These are phyloP conservation scores for Acronicta psi DNA, from an alignment of 2,888 invertebrate genomes.

Conservation along the genomic window DNA sequence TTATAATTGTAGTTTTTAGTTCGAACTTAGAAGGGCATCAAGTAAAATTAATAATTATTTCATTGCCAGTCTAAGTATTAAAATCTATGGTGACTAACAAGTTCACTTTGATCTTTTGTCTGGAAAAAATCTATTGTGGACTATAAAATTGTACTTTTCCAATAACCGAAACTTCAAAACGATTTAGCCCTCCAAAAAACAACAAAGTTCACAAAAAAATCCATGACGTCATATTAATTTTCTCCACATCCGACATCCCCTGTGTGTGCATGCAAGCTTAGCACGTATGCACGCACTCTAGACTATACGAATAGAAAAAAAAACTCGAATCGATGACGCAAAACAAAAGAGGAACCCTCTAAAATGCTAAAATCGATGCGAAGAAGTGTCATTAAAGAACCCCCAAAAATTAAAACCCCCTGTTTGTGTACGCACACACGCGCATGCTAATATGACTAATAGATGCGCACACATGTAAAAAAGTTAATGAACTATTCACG, in stretches of 20 bases:
- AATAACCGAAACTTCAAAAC: conserved; percentile 24
- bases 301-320: conserved; percentile 72
- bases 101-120: not conserved
- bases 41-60: no score
- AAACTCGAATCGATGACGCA: conserved; percentile 78
- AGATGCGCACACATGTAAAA: conserved; percentile 67
- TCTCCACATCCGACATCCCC: conserved; percentile 54
- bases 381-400: conserved; percentile 89
- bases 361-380: conserved; percentile 86
- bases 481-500: conserved; percentile 62
- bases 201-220: conserved; percentile 35
- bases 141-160: not conserved
- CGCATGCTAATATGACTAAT: conserved; percentile 64
- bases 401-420: conserved; percentile 88
- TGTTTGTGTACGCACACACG: conserved; percentile 72
- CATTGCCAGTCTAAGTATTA: no score
- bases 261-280: conserved; percentile 62
- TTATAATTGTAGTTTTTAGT: no score
- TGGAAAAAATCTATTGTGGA: not conserved
- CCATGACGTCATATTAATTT: conserved; percentile 61
- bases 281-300: conserved; percentile 74
- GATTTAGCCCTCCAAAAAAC: conserved; percentile 6
- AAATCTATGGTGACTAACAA: not conserved
- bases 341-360: conserved; percentile 88
- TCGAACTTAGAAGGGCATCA: no score